Base-by-base conservation (phyloP, 2,888 invertebrate genomes). In the Nysson spinosus region DNA sequence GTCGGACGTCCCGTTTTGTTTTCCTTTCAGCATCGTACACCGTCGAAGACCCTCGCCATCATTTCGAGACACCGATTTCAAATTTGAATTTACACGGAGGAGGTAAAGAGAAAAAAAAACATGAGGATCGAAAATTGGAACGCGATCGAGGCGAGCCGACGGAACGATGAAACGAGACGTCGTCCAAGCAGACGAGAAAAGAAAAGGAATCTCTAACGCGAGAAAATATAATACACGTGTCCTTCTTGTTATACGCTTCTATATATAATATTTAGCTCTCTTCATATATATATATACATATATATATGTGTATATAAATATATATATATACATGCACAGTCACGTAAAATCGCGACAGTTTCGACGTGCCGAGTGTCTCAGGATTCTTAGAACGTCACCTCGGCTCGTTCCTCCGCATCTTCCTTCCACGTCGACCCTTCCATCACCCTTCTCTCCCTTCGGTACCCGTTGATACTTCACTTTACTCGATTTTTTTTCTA, bases 181-280 rank as follows among this genome's bases (percentile, higher is more conserved):
- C 47, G 26, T 12, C 16, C n/a, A 17, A 37, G 26, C 4, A 22
- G 19, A 5, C 30, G 17, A 49, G 35, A 57, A 39, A 19, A 35
- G 11, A 43, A 32, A 28, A 39, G 32, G n/a, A 47, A 16, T 64
- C 44, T 26, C 57, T 57, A 46, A 39, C 40, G 37, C 37, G 40
- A 44, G 40, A 30, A 66, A 54, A 57, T 69, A 66, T 69, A 57
- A 60, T 65, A 62, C 65, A 61, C 42, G 46, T 34, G 51, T 56
- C 44, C 52, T 32, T 58, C 4, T 30, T 12, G 7, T 24, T 11
- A 12, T 46, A 34, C 26, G 24, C 26, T 40, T 49, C 24, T 30
- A 12, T 37, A 50, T 30, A 26, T 32, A 44, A 42, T 46, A 46
- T 44, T 37, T 37, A 26, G 46, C 7, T 35, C 35, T 47, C 1